A percentile compares a stretch with the other conserved stretches of the same genome.
phyloP scores from a whole-genome alignment of 2,888 invertebrate species.

The Latrodectus hesperus region DNA sequence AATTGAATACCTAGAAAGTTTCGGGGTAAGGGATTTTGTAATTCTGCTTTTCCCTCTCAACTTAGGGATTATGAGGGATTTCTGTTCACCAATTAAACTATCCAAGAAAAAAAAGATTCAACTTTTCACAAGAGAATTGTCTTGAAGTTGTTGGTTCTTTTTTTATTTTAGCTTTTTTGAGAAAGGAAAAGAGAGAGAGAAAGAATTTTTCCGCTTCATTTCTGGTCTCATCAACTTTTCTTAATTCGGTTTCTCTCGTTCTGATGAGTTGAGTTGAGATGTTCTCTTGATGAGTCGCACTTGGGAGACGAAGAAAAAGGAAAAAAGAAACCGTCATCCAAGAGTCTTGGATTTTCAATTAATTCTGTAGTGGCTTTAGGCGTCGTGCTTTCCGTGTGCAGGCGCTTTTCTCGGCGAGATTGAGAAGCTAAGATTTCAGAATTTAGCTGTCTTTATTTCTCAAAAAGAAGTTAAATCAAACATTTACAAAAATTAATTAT shows the following conservation, averaged over 20 bases:
- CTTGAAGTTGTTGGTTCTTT: not conserved
- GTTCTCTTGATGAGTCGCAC: not conserved
- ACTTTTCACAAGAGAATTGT: not conserved
- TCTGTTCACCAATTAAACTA: constrained; percentile 5
- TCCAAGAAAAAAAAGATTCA: not conserved
- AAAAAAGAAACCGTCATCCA: not conserved
- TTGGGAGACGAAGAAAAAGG: not conserved
- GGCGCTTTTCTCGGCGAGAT: not conserved
- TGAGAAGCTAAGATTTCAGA: constrained; percentile 2
- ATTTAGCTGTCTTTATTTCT: not conserved
- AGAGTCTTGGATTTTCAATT: constrained; percentile 3
- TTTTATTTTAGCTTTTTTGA: no score
- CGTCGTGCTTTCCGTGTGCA: not conserved
- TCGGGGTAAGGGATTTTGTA: not conserved
- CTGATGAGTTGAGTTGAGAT: constrained; percentile 3
- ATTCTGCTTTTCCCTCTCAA: constrained; percentile 2
- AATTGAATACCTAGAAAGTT: not conserved
- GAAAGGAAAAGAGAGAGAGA: not conserved
- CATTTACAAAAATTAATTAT: no score
- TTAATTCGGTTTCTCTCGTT: constrained; percentile 2
- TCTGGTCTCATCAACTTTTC: constrained; percentile 17
- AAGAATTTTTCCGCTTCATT: constrained; percentile 10
- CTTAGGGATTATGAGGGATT: constrained; percentile 5
- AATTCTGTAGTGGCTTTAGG: not conserved
- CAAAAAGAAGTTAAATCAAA: no score